Base-by-base conservation (phyloP, 2,888 invertebrate genomes). In the Cerastis leucographa region DNA sequence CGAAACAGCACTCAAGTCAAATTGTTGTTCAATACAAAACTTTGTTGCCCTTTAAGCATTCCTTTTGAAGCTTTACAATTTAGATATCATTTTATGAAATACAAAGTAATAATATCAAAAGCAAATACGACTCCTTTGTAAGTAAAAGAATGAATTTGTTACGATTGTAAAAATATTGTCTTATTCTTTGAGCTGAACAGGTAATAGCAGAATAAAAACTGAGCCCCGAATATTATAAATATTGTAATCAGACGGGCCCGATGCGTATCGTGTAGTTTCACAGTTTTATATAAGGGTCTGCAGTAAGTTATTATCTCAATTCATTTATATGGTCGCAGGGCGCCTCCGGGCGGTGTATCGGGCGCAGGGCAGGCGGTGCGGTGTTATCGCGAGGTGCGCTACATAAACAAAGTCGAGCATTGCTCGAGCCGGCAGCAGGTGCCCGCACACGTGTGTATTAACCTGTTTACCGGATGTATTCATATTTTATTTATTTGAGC, bases 361-460 rank as follows among this genome's bases (percentile, higher is more conserved):
- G 59, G 56, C 12, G 40, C 59, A 54, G 59, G 65, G 65, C 66
- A 61, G 56, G 64, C 42, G 46, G 54, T 35, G 76, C 42, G 46
- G 54, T 25, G 76, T 40, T 70, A 76, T 29, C 69, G 76, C 29
- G 46, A 74, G 73, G 64, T 68, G 73, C 17, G 71, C 51, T 65
- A 62, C 77, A 61, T 81, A 71, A 81, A 81, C 81, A 81, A 73
- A 64, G 44, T n/a, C 64, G 76, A 82, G 42, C 35, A 59, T 77
- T 70, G 61, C 59, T 42, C 25, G 25, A 17, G 19, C 9, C 49
- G n/a, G 29, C 59, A 64, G 65, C 59, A 14, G 1, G 19, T 35
- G 61, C n/a, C 17, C 25, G 71, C 22, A 11, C 42, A 3, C 51
- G 14, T 35, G 29, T 44, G 51, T 62, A 12, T 67, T 44, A 56